Evolutionary conservation across 2,888 invertebrate genomes (phyloP).

Genomic region (Seira musarum): DNA sequence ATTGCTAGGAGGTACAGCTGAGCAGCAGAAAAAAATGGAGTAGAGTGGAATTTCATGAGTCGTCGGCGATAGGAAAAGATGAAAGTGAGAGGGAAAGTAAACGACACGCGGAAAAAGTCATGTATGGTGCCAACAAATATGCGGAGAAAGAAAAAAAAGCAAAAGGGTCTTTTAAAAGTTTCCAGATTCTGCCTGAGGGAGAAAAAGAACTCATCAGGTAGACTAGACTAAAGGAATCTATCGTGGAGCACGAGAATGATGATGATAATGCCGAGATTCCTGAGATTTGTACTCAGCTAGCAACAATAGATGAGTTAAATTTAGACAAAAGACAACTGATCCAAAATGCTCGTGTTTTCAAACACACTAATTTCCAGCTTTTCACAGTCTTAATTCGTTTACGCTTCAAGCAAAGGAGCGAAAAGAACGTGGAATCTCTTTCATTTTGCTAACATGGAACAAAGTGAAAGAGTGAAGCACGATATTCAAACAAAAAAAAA

Average conservation of each 20-base stretch:
- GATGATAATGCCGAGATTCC: background rate
- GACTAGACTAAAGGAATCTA: background rate
- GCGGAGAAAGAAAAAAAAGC: background rate
- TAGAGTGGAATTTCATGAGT: conserved; percentile 5
- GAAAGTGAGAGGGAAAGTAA: conserved; percentile 19
- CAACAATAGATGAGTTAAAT: background rate
- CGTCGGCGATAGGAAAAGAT: conserved; percentile 21
- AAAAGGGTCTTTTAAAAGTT: background rate
- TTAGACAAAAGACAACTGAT: background rate
- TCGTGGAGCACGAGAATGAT: background rate
- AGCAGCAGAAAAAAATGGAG: conserved; percentile 8
- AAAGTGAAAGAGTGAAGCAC: background rate
- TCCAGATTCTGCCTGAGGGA: background rate
- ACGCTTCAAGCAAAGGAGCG: background rate
- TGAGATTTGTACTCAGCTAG: background rate
- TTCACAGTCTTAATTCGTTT: background rate
- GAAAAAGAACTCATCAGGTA: background rate
- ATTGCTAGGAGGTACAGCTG: conserved; percentile 14
- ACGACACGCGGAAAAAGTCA: background rate
- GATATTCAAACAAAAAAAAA: too few relatives aligned
- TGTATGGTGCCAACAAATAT: background rate
- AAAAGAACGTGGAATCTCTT: too few relatives aligned
- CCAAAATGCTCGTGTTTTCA: too few relatives aligned
- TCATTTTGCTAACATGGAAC: too few relatives aligned
- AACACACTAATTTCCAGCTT: too few relatives aligned